These are phyloP conservation scores for Esox masquinongy DNA, from an alignment of 2,797 vertebrate species.

Conservation along the genomic window DNA sequence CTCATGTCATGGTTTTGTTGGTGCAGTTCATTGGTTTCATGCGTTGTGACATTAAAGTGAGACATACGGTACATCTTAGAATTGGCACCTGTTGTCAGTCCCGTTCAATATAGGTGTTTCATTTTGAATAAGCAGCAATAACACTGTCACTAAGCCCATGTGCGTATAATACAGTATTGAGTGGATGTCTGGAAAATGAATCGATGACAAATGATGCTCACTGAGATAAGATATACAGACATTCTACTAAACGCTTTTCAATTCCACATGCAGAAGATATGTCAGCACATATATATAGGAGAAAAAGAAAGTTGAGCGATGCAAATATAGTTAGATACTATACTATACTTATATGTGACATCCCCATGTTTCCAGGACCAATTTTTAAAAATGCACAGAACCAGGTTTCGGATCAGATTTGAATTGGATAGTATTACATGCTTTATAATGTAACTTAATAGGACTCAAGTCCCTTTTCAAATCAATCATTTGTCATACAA, in stretches of 20 bases:
- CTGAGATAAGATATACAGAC: slow-evolving; percentile 25
- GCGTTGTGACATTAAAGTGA: neutral
- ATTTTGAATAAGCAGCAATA: neutral
- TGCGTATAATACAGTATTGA: slow-evolving; percentile 17
- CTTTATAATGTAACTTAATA: too few relatives aligned
- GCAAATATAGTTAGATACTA: slow-evolving; percentile 25
- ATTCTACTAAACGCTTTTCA: slow-evolving; percentile 21
- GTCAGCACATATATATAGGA: slow-evolving; percentile 1
- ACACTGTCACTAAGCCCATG: neutral
- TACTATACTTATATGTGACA: slow-evolving; percentile 30
- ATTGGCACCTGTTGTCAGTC: neutral
- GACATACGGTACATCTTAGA: neutral
- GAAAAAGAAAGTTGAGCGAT: slow-evolving; percentile 19
- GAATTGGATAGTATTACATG: too few relatives aligned
- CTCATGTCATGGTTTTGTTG: neutral
- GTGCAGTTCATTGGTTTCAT: neutral
- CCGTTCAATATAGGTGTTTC: neutral
- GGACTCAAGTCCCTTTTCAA: too few relatives aligned
- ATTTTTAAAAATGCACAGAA: too few relatives aligned
- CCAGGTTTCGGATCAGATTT: too few relatives aligned
- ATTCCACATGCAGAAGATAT: slow-evolving; percentile 23
- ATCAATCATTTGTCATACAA: too few relatives aligned
- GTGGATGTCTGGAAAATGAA: slow-evolving; percentile 25
- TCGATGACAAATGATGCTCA: slow-evolving; percentile 20
- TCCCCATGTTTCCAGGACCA: slow-evolving; percentile 23